These are phyloP conservation scores for Morbakka virulenta DNA, from an alignment of 30 jellyfish, hydroid and myxozoan genomes.

Conservation along the genomic window DNA sequence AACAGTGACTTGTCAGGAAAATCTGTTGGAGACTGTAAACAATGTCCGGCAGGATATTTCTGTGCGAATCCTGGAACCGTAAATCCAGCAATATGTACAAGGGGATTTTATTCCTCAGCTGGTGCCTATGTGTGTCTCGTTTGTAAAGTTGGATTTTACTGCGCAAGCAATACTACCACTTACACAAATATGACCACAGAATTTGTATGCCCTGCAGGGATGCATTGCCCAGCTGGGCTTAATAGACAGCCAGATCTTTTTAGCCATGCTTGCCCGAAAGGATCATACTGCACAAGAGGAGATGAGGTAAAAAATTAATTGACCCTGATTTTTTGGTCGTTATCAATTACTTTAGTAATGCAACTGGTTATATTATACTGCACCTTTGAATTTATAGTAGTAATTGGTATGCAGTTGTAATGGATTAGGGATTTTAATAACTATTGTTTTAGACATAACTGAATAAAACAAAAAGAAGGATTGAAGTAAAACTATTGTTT, in stretches of 20 bases:
- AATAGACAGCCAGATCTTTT: conserved; percentile 78
- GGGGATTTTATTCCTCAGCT: conserved; percentile 76
- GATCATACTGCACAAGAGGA: conserved; percentile 91
- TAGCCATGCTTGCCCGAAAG: conserved; percentile 69
- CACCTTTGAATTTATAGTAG: too few relatives aligned
- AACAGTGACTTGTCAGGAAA: conserved; percentile 65
- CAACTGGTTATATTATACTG: too few relatives aligned
- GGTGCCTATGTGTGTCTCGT: conserved; percentile 75
- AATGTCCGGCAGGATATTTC: conserved; percentile 82
- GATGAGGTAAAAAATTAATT: conserved; percentile 59
- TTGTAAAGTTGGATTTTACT: conserved; percentile 84
- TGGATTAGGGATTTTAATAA: too few relatives aligned
- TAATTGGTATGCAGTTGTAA: too few relatives aligned
- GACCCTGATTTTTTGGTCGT: too few relatives aligned
- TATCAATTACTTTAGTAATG: too few relatives aligned
- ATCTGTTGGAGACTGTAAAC: conserved; percentile 72
- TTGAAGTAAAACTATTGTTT: too few relatives aligned
- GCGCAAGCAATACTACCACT: conserved; percentile 81
- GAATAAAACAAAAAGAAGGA: too few relatives aligned
- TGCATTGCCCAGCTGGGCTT: conserved; percentile 90
- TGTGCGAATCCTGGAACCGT: conserved; percentile 83
- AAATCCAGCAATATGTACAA: conserved; percentile 74
- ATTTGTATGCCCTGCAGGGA: conserved; percentile 92
- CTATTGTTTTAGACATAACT: too few relatives aligned
- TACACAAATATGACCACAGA: conserved; percentile 52